Base-by-base conservation (phyloP, 1,140 invertebrate species). In the Drosophila chauvacae region DNA sequence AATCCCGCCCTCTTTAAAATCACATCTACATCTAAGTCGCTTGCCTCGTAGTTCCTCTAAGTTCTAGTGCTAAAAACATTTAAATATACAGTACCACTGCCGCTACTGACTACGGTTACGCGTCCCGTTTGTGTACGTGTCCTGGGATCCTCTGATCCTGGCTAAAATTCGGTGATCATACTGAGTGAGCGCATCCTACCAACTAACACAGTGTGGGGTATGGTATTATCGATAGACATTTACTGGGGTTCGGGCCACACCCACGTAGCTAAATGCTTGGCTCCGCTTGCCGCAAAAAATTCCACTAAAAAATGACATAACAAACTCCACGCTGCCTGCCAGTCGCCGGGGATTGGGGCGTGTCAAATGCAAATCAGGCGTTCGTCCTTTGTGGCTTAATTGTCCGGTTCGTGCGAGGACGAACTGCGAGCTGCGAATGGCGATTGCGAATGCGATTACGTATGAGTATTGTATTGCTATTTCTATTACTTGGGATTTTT, bases 31-130 rank as follows among this genome's bases (percentile, higher is more conserved):
- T 84, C 84, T 87, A 88, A 77, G 68, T 82, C 83, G 68, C 63
- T 55, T 81, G 73, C 61, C 66, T 55, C 77, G 62, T 65, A 84
- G 81, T 81, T 81, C 68, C 63, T 71, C 82, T 85, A 86, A 66
- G n/a, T 75, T 88, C 86, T 90, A 90, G 81, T 86, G 86, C 85
- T 90, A 86, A 88, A 90, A 88, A 84, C 81, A 85, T 84, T 77
- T 88, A 86, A 90, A 90, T 81, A 53, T 81, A 84, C 73, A 85
- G 66, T 84, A 85, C 81, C 79, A 77, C 73, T 77, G 71, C 37
- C 61, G 63, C 70, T 73, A 90, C 60, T 57, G 56, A 69, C 77
- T 68, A 75, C 60, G 75, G 47, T 55, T 65, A 60, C 56, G 47
- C n/a, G 26, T 35, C 35, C 30, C 50, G 50, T 4, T 28, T 59